A percentile compares a stretch with the other conserved stretches of the same genome.
Conservation (phyloP, 2,888 invertebrate genomes). For the Litoditis marina region DNA sequence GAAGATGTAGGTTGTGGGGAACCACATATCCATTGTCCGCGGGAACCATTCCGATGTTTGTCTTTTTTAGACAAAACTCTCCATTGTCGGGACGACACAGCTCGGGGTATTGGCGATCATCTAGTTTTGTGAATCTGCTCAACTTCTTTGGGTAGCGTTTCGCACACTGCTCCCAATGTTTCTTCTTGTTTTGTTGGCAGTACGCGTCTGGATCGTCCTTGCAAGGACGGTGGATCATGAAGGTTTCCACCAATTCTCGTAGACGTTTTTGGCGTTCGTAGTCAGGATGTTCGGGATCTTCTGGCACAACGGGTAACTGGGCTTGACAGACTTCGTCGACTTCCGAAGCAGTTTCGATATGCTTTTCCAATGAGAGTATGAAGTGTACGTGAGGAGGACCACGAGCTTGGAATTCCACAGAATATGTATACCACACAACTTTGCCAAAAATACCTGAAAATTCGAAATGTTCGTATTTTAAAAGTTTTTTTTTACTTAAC, state of each 20-base stretch:
- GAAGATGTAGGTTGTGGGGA: slow-evolving; percentile 3
- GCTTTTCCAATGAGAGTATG: slow-evolving; percentile 2
- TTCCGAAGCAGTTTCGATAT: slow-evolving; percentile 2
- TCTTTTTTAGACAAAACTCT: too few species aligned
- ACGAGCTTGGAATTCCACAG: slow-evolving; percentile 16
- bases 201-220: slow-evolving; percentile 7
- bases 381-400: slow-evolving; percentile 19
- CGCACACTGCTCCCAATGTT: slow-evolving; percentile 3
- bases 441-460: slow-evolving; percentile 11
- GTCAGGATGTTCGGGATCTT: not conserved
- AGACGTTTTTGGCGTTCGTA: too few species aligned
- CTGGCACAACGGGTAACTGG: slow-evolving; percentile 1
- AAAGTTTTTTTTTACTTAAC: too few species aligned
- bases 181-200: slow-evolving; percentile 7
- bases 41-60: accelerated
- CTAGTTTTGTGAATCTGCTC: not conserved
- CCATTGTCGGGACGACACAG: not conserved
- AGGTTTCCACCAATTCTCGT: not conserved
- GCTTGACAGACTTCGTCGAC: slow-evolving; percentile 7
- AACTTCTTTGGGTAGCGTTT: slow-evolving; percentile 8
- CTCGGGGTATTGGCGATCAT: slow-evolving; percentile 1
- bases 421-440: slow-evolving; percentile 10
- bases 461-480: too few species aligned
- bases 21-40: slow-evolving; percentile 12
- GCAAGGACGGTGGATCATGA: slow-evolving; percentile 16